phyloP scores from a whole-genome alignment of 2,797 vertebrate species.

The Parotocinclus haroldoi region DNA sequence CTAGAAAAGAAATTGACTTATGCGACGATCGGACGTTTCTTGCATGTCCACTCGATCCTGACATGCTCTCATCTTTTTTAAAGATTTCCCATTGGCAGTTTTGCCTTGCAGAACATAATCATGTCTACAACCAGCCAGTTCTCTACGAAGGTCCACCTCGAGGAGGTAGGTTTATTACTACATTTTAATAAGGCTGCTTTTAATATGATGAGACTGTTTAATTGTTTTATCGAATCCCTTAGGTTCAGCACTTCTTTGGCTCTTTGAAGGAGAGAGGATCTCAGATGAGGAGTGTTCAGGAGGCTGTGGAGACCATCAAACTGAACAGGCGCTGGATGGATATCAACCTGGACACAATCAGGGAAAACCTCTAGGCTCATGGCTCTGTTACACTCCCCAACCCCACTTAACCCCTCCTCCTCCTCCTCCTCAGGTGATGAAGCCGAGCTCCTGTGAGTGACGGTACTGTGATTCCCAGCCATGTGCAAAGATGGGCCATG shows the following conservation, averaged over 20 bases:
- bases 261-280: slow-evolving; percentile 79
- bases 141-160: slow-evolving; percentile 80
- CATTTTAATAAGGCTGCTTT: neutral
- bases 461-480: slow-evolving; percentile 27
- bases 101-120: slow-evolving; percentile 82
- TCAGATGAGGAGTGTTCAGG: slow-evolving; percentile 79
- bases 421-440: slow-evolving; percentile 58
- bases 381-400: slow-evolving; percentile 18
- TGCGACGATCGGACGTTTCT: too few relatives aligned
- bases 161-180: slow-evolving; percentile 69
- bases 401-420: slow-evolving; percentile 42
- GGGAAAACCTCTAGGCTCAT: slow-evolving; percentile 60
- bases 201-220: too few relatives aligned
- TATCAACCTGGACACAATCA: slow-evolving; percentile 71
- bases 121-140: slow-evolving; percentile 81
- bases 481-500: slow-evolving; percentile 28
- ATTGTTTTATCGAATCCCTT: neutral
- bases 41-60: neutral
- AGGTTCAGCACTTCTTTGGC: slow-evolving; percentile 87
- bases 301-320: slow-evolving; percentile 85
- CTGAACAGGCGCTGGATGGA: slow-evolving; percentile 89
- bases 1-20: too few relatives aligned
- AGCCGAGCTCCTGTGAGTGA: slow-evolving; percentile 53
- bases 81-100: slow-evolving; percentile 88
- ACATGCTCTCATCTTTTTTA: neutral